Conservation (phyloP, 2,113 vertebrate species). For the Bungarus multicinctus region DNA sequence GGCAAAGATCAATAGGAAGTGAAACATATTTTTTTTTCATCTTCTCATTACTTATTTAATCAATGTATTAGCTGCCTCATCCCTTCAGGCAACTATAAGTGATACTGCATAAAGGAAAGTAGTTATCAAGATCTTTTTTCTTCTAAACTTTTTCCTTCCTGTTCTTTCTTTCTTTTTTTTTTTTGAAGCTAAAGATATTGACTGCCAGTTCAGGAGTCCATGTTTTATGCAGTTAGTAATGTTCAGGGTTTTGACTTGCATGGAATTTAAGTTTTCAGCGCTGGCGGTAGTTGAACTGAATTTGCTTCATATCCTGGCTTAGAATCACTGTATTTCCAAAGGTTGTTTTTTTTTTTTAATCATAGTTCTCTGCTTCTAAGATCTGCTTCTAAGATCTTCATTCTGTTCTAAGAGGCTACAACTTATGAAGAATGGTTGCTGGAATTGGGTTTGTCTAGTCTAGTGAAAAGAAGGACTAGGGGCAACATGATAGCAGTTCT, state of each 20-base stretch:
- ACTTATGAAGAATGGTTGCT: neutral
- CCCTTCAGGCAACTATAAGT: neutral
- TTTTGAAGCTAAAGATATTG: neutral
- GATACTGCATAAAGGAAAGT: neutral
- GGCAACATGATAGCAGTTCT: no score
- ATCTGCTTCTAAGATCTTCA: neutral
- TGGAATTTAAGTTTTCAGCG: neutral
- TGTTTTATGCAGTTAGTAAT: neutral
- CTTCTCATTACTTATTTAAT: neutral
- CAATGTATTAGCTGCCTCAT: neutral
- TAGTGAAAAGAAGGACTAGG: no score
- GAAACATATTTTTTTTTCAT: neutral
- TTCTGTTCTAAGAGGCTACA: neutral
- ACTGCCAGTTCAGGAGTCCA: neutral
- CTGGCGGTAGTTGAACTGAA: neutral
- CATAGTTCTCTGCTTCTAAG: neutral
- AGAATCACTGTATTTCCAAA: no score
- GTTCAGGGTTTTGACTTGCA: neutral
- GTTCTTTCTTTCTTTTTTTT: neutral
- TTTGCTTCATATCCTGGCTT: neutral
- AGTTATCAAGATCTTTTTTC: neutral
- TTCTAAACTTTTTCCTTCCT: no score
- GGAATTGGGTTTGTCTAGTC: neutral
- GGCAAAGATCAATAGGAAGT: neutral
- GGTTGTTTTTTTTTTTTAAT: neutral